phyloP scores from a whole-genome alignment of 2,888 invertebrate species.

The Ophion ellenae region DNA sequence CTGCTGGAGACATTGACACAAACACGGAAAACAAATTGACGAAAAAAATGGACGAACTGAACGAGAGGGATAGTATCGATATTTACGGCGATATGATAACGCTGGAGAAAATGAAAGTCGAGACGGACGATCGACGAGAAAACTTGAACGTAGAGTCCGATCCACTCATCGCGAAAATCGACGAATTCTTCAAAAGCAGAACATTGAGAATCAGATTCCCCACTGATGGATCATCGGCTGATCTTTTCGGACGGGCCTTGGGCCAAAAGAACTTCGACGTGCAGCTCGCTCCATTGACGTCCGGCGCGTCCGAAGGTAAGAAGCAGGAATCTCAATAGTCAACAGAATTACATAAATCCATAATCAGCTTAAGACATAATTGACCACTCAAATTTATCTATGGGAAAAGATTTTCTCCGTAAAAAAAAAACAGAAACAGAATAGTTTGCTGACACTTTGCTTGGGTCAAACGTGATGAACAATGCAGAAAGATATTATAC shows the following conservation, averaged over 20 bases:
- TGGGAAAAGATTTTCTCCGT: background rate
- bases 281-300: slow-evolving; percentile 75
- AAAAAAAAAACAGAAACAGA: background rate
- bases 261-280: slow-evolving; percentile 78
- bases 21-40: slow-evolving; percentile 74
- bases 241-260: slow-evolving; percentile 79
- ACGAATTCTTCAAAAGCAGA: slow-evolving; percentile 77
- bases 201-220: slow-evolving; percentile 77
- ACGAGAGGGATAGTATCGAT: slow-evolving; percentile 72
- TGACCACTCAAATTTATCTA: background rate
- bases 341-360: background rate
- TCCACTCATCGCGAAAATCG: slow-evolving; percentile 78
- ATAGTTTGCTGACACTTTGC: too few relatives aligned
- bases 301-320: slow-evolving; percentile 81
- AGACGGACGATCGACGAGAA: slow-evolving; percentile 48
- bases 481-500: too few relatives aligned
- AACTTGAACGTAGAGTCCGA: slow-evolving; percentile 70
- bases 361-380: background rate
- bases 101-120: slow-evolving; percentile 76
- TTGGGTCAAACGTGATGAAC: too few relatives aligned
- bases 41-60: slow-evolving; percentile 77
- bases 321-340: background rate
- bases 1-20: slow-evolving; percentile 59
- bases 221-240: slow-evolving; percentile 78
- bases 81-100: slow-evolving; percentile 79